phyloP scores from a whole-genome alignment of 2,113 vertebrate genomes.

The Trinectes maculatus region DNA sequence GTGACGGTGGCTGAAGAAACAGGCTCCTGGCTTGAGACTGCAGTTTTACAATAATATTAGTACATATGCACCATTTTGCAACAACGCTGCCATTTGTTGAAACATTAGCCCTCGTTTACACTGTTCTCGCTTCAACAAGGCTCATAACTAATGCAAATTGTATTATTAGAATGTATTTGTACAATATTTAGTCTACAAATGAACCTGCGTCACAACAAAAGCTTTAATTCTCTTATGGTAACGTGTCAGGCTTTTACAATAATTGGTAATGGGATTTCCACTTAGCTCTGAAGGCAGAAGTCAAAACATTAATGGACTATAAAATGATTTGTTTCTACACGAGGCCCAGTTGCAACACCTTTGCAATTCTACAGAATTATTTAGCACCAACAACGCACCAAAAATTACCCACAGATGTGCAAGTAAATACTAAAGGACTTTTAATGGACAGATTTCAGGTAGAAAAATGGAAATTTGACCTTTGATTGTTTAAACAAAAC shows the following conservation, averaged over 20 bases:
- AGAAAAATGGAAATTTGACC: too few relatives aligned
- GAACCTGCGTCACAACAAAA: slow-evolving; percentile 35
- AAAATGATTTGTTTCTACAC: slow-evolving; percentile 50
- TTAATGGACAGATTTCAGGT: slow-evolving; percentile 18
- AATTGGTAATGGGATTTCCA: slow-evolving; percentile 70
- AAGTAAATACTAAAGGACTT: neutral
- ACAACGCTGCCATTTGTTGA: slow-evolving; percentile 5
- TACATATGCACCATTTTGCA: neutral
- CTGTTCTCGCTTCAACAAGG: neutral
- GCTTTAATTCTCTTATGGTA: slow-evolving; percentile 51
- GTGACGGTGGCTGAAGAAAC: neutral
- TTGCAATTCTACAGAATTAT: slow-evolving; percentile 41
- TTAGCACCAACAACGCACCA: slow-evolving; percentile 10
- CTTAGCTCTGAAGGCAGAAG: slow-evolving; percentile 52
- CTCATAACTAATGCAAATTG: slow-evolving; percentile 14
- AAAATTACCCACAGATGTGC: slow-evolving; percentile 1
- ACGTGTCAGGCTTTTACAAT: slow-evolving; percentile 59
- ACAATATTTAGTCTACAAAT: slow-evolving; percentile 29
- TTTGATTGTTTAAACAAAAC: too few relatives aligned
- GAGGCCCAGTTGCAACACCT: slow-evolving; percentile 27
- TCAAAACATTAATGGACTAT: slow-evolving; percentile 38
- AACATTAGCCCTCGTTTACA: slow-evolving; percentile 12
- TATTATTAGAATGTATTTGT: slow-evolving; percentile 23
- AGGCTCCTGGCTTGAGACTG: neutral
- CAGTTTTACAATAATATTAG: neutral